phyloP scores from a whole-genome alignment of 2,888 invertebrate species.

The Pandemis heparana region DNA sequence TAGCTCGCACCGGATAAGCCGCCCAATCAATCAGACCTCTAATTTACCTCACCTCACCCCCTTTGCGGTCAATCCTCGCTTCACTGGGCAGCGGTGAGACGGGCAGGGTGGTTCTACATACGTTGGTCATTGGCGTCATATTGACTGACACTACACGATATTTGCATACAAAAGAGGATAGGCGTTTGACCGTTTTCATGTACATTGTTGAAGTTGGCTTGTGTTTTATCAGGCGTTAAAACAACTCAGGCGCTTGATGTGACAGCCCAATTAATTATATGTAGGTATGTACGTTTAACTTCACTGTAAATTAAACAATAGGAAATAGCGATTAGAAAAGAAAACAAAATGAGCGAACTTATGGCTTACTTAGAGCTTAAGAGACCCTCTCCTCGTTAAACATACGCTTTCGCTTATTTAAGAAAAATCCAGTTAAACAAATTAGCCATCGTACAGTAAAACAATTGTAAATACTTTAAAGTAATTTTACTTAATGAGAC shows the following conservation, averaged over 20 bases:
- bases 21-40: conserved; percentile 49
- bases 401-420: too few species aligned
- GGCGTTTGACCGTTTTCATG: conserved; percentile 54
- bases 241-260: conserved; percentile 5
- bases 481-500: too few species aligned
- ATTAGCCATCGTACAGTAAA: too few species aligned
- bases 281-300: too few species aligned
- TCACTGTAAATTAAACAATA: too few species aligned
- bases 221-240: conserved; percentile 47
- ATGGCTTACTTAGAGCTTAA: too few species aligned
- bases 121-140: conserved; percentile 48
- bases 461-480: too few species aligned
- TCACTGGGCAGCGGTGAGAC: not conserved
- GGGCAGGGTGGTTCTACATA: conserved; percentile 46
- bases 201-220: conserved; percentile 45
- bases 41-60: conserved; percentile 17
- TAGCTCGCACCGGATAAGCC: conserved; percentile 37
- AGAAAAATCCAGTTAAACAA: too few species aligned
- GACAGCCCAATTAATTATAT: not conserved
- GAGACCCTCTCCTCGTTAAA: too few species aligned
- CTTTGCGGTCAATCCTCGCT: not conserved
- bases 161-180: conserved; percentile 64
- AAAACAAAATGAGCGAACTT: too few species aligned
- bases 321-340: too few species aligned
- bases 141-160: conserved; percentile 53